Evolutionary conservation across 2,888 invertebrate species (phyloP), one percentile per base, ranked within the genome.

Genomic region (Hydriomena furcata): DNA sequence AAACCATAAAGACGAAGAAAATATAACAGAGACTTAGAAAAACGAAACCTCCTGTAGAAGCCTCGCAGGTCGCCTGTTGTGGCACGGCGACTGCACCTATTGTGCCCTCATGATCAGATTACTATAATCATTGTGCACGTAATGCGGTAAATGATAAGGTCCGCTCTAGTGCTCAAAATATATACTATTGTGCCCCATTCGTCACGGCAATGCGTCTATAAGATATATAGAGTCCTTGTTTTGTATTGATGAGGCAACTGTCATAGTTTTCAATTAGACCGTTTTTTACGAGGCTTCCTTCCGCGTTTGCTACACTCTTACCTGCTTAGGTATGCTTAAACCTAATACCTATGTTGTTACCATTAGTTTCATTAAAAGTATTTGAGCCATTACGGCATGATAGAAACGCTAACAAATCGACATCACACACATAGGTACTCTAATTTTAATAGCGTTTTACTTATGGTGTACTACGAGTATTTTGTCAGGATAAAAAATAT

Each of bases 111-210:
- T 81, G 76, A 82, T 81, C 73, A 83, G 87, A 90, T 90, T 89
- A 90, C 90, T 88, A 86, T 90, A 90, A 90, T 90, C 89, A 90
- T 82, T 80, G 80, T 73, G 53, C 80, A 80, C 83, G 84, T 90
- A 90, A 90, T 87, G 85, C 71, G 84, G 89, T 88, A 90, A 89
- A 90, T 90, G 89, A 90, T 88, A 86, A 89, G 86, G 84, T 88
- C 77, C 78, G 79, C 76, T 73, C 82, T 79, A 82, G 81, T 73
- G 73, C 80, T 82, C 85, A 82, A 86, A 90, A 90, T 88, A 90
- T 87, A 89, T 90, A 90, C 82, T 86, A 81, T 84, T 82, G 78
- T 77, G 76, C 76, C 86, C 79, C 83, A 81, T 85, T 87, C 82
- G 87, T 87, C 84, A 82, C 84, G 81, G 73, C 66, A 72, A 73